Evolutionary conservation across 1,140 invertebrate genomes (phyloP).

Genomic region (Diorhabda sublineata): DNA sequence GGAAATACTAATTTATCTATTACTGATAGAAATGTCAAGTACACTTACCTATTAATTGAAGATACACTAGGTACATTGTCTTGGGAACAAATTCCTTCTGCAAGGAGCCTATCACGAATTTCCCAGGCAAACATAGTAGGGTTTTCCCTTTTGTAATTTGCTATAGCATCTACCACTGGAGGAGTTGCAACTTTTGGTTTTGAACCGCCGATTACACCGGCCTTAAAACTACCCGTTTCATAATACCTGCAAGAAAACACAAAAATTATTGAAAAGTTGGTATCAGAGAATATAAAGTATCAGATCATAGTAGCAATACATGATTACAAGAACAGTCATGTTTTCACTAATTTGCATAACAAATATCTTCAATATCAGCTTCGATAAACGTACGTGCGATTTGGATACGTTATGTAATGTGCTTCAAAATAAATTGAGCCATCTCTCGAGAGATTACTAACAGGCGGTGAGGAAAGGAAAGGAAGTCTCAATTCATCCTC

Average conservation of each 20-base stretch:
- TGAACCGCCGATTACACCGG: constrained; percentile 97
- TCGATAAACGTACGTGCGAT: too few relatives aligned
- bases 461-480: too few relatives aligned
- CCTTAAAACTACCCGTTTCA: constrained; percentile 97
- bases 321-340: too few relatives aligned
- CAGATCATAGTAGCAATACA: too few relatives aligned
- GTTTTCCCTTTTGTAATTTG: constrained; percentile 97
- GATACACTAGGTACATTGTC: constrained; percentile 99
- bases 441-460: too few relatives aligned
- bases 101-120: constrained; percentile 92
- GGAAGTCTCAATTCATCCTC: too few relatives aligned
- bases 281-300: too few relatives aligned
- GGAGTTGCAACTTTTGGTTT: constrained; percentile 99
- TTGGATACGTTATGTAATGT: too few relatives aligned
- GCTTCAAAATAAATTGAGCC: too few relatives aligned
- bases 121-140: constrained; percentile 99
- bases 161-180: constrained; percentile 96
- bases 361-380: too few relatives aligned
- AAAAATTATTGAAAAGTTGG: not conserved
- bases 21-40: not conserved
- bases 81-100: constrained; percentile 95
- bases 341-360: too few relatives aligned
- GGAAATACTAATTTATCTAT: not conserved
- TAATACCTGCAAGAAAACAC: constrained; percentile 74
- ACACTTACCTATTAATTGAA: constrained; percentile 94